Conservation (phyloP, 1,140 invertebrate genomes). For the Bombus ignitus region DNA sequence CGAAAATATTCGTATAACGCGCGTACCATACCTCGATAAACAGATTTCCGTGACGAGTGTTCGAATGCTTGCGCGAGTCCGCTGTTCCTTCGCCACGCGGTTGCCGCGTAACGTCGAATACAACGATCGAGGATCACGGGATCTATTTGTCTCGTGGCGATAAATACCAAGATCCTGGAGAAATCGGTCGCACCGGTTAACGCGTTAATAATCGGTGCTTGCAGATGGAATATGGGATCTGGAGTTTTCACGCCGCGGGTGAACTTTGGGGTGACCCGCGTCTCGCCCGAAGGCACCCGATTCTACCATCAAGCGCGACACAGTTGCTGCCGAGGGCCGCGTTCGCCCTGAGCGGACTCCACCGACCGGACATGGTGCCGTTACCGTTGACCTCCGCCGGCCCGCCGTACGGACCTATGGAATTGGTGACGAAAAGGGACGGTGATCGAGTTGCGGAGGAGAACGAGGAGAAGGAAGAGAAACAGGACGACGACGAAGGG, state of each 20-base stretch:
- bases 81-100: too few relatives aligned
- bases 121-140: too few relatives aligned
- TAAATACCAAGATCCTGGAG: too few relatives aligned
- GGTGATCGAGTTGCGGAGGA: conserved; percentile 39
- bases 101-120: too few relatives aligned
- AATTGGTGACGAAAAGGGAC: conserved; percentile 70
- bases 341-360: conserved; percentile 77
- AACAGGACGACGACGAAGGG: conserved; percentile 72
- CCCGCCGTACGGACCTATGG: conserved; percentile 70
- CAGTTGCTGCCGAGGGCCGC: conserved; percentile 75
- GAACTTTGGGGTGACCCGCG: conserved; percentile 79
- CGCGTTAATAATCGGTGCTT: conserved; percentile 2
- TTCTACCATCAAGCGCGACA: conserved; percentile 74
- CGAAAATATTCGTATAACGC: too few relatives aligned
- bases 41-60: too few relatives aligned
- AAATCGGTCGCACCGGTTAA: too few relatives aligned
- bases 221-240: conserved; percentile 83
- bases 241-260: conserved; percentile 79
- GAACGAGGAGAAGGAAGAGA: conserved; percentile 43
- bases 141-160: too few relatives aligned
- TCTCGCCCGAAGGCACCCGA: conserved; percentile 76
- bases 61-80: too few relatives aligned
- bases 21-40: too few relatives aligned
- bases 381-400: conserved; percentile 66
- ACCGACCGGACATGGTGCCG: conserved; percentile 72